Percentiles rank a stretch among this genome's conserved stretches.
Evolutionary conservation across 2,797 vertebrate genomes (phyloP).

Genomic region (Erpetoichthys calabaricus): DNA sequence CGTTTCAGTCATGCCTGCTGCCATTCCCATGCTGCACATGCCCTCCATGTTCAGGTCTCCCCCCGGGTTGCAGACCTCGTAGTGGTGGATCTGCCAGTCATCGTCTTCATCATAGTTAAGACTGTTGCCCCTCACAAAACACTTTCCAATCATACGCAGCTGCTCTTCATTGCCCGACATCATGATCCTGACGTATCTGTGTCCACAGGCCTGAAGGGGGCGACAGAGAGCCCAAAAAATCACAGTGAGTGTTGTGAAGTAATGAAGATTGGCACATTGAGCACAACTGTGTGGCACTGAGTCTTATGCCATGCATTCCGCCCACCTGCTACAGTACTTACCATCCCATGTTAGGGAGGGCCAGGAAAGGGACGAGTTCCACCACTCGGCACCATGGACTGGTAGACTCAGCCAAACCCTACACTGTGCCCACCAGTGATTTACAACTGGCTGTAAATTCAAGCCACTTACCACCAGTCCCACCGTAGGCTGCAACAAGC

Average conservation of each 20-base stretch:
- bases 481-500: too few relatives aligned
- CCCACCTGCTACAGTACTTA: too few relatives aligned
- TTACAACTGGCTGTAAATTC: too few relatives aligned
- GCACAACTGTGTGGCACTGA: too few relatives aligned
- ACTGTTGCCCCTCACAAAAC: constrained; percentile 74
- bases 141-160: constrained; percentile 76
- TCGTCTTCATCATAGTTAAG: constrained; percentile 51
- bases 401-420: too few relatives aligned
- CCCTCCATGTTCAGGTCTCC: constrained; percentile 48
- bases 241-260: background rate
- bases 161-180: constrained; percentile 51
- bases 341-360: too few relatives aligned
- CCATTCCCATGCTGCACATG: constrained; percentile 86
- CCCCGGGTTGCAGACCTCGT: constrained; percentile 72
- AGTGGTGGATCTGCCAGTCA: constrained; percentile 67
- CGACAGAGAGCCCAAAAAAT: background rate
- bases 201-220: constrained; percentile 67
- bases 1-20: constrained; percentile 60
- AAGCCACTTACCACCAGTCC: too few relatives aligned
- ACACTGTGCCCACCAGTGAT: too few relatives aligned
- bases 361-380: too few relatives aligned
- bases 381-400: too few relatives aligned
- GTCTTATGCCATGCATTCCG: too few relatives aligned
- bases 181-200: constrained; percentile 68
- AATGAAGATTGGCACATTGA: background rate